These are phyloP conservation scores for Eonycteris spelaea DNA, from an alignment of 2,113 vertebrate species.

Conservation along the genomic window DNA sequence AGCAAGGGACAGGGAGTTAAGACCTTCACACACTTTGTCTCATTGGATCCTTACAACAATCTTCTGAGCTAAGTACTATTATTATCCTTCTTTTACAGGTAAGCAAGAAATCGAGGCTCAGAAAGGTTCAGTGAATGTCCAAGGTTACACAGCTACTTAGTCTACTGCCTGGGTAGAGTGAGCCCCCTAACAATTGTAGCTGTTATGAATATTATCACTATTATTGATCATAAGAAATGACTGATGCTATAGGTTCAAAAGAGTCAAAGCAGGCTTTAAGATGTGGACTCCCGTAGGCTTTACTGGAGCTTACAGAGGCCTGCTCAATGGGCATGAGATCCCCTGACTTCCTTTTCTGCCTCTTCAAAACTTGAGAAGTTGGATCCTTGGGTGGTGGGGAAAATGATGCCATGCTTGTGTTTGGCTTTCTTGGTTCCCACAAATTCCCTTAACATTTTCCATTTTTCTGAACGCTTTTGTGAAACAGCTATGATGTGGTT, in stretches of 20 bases:
- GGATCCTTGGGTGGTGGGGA: slow-evolving; percentile 47
- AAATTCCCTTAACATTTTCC: slow-evolving; percentile 65
- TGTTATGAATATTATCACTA: background rate
- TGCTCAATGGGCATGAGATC: background rate
- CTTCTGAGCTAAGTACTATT: background rate
- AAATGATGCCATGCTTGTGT: slow-evolving; percentile 41
- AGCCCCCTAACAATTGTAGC: background rate
- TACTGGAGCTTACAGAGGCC: background rate
- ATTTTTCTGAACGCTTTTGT: slow-evolving; percentile 58
- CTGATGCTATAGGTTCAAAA: background rate
- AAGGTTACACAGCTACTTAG: background rate
- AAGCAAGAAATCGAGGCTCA: background rate
- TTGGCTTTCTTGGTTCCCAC: slow-evolving; percentile 60
- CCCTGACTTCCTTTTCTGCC: background rate
- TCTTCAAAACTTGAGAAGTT: slow-evolving; percentile 7
- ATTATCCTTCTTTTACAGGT: background rate
- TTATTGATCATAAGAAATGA: background rate
- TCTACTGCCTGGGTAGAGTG: background rate
- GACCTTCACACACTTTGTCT: background rate
- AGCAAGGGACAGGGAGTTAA: background rate
- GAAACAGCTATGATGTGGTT: slow-evolving; percentile 66
- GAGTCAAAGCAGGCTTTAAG: background rate
- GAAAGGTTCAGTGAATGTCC: background rate
- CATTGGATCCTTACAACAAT: background rate
- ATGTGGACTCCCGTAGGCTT: background rate